These are phyloP conservation scores for Baronia brevicornis DNA, from an alignment of 2,888 invertebrate species.

Conservation along the genomic window DNA sequence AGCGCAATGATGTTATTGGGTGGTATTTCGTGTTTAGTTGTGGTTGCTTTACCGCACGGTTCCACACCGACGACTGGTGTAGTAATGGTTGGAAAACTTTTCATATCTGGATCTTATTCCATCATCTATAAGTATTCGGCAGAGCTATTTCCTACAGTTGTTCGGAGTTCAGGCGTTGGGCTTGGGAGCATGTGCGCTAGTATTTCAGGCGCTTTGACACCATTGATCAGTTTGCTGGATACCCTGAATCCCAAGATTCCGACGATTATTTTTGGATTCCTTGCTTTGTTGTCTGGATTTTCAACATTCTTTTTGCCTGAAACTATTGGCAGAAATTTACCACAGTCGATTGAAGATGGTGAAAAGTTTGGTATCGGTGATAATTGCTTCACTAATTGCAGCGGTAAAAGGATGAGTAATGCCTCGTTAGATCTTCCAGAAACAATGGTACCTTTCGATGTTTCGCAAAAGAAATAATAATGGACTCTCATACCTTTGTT, in stretches of 20 bases:
- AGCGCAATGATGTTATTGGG: slow-evolving; percentile 87
- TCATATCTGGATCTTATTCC: slow-evolving; percentile 90
- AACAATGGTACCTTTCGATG: slow-evolving; percentile 61
- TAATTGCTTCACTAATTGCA: slow-evolving; percentile 84
- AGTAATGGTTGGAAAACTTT: slow-evolving; percentile 87
- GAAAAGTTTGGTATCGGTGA: slow-evolving; percentile 89
- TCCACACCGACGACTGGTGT: slow-evolving; percentile 76
- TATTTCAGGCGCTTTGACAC: slow-evolving; percentile 86
- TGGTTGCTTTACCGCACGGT: slow-evolving; percentile 81
- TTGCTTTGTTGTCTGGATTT: slow-evolving; percentile 84
- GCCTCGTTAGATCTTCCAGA: slow-evolving; percentile 53
- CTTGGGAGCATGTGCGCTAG: slow-evolving; percentile 91
- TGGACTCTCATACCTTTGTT: neutral
- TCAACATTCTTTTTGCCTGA: slow-evolving; percentile 85
- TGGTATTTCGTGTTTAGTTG: slow-evolving; percentile 84
- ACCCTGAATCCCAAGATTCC: slow-evolving; percentile 87
- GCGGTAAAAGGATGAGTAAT: slow-evolving; percentile 54
- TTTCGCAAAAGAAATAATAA: slow-evolving; percentile 44
- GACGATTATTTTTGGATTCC: slow-evolving; percentile 83
- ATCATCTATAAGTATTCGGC: slow-evolving; percentile 92
- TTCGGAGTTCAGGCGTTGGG: slow-evolving; percentile 89
- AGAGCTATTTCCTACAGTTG: slow-evolving; percentile 89
- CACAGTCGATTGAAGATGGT: slow-evolving; percentile 88
- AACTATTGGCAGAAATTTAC: slow-evolving; percentile 87
- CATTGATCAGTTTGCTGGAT: slow-evolving; percentile 84